Evolutionary conservation across 2,113 vertebrate species (phyloP), one percentile per base, ranked within the genome.

Genomic region (Mus pahari): DNA sequence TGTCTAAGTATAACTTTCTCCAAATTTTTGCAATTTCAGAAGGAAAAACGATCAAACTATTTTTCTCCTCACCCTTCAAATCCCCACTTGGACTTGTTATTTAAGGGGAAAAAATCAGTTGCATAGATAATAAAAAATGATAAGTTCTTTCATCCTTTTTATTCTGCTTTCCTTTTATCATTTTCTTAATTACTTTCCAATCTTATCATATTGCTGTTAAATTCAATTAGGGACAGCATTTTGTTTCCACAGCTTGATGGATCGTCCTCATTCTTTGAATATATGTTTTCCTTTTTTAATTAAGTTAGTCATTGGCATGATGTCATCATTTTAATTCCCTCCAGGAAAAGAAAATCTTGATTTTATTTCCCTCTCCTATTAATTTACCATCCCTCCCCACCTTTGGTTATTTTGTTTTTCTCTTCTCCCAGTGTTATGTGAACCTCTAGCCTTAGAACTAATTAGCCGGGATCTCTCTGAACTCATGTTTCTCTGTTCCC

Each of bases 401-500:
- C 50, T 53, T 39, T 60, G n/a, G 33, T 86, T 86, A 58, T 88
- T 39, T 45, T 95, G 73, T 83, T 74, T 96, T 75, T 90, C 14
- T 39, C 96, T 89, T 50, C 24, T 50, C 1, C 5, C 12, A 53
- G 92, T 94, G 84, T 98, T 97, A 96, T 87, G 91, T 98, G 98
- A 97, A 98, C 77, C 97, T 97, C 86, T 97, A 96, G 77, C 94
- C 82, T 98, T 97, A 90, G 81, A 97, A 94, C 97, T 97, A 97
- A 97, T 97, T 98, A 97, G 92, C 92, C 55, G 74, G 95, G 97
- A 86, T 97, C 87, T 98, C 96, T 98, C 97, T 95, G 97, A 97
- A 95, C 97, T 96, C 97, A 97, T 98, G 97, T 98, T 98, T 98
- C 96, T 98, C 97, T 98, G 95, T 97, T 98, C 96, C 97, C 97